These are phyloP conservation scores for Petrolisthes manimaculis DNA, from an alignment of 2,888 invertebrate genomes.

Conservation along the genomic window DNA sequence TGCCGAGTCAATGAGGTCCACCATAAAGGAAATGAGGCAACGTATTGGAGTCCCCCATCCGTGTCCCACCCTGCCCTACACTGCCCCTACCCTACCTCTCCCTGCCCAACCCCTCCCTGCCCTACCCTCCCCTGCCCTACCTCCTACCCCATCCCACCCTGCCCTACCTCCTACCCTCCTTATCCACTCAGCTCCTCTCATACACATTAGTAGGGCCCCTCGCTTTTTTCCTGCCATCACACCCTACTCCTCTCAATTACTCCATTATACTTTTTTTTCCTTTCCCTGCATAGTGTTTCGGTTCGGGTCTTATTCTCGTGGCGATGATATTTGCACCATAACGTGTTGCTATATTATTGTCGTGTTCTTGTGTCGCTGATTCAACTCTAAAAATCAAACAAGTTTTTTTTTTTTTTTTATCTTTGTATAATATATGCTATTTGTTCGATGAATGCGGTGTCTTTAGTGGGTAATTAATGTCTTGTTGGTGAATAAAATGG, in stretches of 20 bases:
- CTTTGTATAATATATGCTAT: no score
- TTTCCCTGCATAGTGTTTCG: background rate
- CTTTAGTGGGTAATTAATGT: no score
- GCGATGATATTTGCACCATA: no score
- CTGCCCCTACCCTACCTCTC: no score
- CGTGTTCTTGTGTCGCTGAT: no score
- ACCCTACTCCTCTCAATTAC: background rate
- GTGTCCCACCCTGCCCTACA: background rate
- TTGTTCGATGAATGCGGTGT: no score
- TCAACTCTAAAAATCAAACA: no score
- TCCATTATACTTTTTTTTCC: background rate
- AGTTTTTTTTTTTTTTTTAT: no score
- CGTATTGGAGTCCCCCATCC: conserved; percentile 38
- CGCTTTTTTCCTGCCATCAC: background rate
- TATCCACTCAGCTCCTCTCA: background rate
- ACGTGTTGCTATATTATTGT: no score
- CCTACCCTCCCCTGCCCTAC: no score
- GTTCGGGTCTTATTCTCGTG: no score
- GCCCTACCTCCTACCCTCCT: background rate
- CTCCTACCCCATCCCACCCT: background rate
- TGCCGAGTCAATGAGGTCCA: conserved; percentile 43
- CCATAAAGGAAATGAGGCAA: conserved; percentile 56
- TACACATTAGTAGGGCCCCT: background rate
- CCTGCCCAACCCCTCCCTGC: background rate
- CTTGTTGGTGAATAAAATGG: no score